Base-by-base conservation (phyloP, 2,113 vertebrate genomes). In the Thoracochromis brauschi region DNA sequence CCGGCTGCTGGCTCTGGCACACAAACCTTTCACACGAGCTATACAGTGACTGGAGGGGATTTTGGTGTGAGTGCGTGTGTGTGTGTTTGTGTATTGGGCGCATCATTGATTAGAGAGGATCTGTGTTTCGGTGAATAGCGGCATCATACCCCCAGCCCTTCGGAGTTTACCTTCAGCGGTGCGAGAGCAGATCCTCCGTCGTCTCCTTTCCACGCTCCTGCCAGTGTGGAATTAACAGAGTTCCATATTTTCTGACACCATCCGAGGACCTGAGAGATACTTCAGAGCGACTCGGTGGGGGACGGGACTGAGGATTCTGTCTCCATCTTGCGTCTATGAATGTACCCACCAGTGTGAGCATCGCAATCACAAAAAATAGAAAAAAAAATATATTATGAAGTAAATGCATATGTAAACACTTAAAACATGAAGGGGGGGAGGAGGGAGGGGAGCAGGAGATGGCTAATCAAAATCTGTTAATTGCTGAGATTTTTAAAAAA, bases 271-370 rank as follows among this genome's bases (percentile, higher is more conserved):
- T 13, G 47, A 68, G 51, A 85, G 51, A 33, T 73, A 14, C 38
- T 31, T 51, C 54, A 47, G 73, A 86, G 81, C 2, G 21, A 80
- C 55, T 35, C 2, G 12, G 91, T 65, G 60, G 85, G 82, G 80
- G 90, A 85, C 21, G 75, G 84, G 82, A 88, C 89, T 17, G 90
- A 93, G 82, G 89, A 85, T 89, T 92, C 86, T 78, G 88, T 93
- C 91, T 93, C 91, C 90, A 88, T 85, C 93, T 93, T 35, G 80
- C 91, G 86, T 93, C 87, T 85, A 89, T 94, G 96, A 97, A 97
- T 97, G 96, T 96, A 96, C 93, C 93, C 94, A 90, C 88, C 81
- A 78, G 93, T 94, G 89, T 93, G 93, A 95, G 92, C 91, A 71
- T 95, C 81, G 82, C 91, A 93, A 60, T 91, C 31, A 81, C 89